These are phyloP conservation scores for Macrobrachium nipponense DNA, from an alignment of 1,140 invertebrate species.

Conservation along the genomic window DNA sequence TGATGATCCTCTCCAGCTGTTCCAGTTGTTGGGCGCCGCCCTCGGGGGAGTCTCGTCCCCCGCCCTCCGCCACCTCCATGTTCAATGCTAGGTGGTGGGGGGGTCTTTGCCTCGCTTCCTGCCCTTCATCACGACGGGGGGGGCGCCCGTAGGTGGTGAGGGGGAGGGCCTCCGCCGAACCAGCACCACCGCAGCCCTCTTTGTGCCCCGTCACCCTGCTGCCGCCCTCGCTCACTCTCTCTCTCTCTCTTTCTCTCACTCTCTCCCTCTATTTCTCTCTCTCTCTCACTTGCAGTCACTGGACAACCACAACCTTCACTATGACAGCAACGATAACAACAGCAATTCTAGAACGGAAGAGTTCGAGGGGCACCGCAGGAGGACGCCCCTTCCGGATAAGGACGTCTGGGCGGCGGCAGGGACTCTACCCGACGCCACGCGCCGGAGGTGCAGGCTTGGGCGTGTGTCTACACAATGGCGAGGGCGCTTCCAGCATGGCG, in stretches of 20 bases:
- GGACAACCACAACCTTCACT: not conserved
- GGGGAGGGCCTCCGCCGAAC: not conserved
- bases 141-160: too few species aligned
- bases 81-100: slow-evolving; percentile 12
- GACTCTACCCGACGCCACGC: slow-evolving; percentile 41
- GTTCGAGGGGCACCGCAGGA: not conserved
- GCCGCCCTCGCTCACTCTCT: slow-evolving; percentile 6
- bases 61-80: slow-evolving; percentile 22
- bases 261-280: not conserved
- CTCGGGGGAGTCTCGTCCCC: slow-evolving; percentile 29
- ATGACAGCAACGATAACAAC: too few species aligned
- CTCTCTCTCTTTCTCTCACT: slow-evolving; percentile 4
- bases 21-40: slow-evolving; percentile 44
- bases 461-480: slow-evolving; percentile 33
- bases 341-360: not conserved
- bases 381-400: slow-evolving; percentile 1
- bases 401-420: not conserved
- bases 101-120: slow-evolving; percentile 9
- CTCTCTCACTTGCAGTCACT: not conserved
- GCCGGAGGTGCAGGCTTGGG: slow-evolving; percentile 35
- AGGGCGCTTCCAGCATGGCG: slow-evolving; percentile 39
- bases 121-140: slow-evolving; percentile 30
- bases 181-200: slow-evolving; percentile 19
- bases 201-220: slow-evolving; percentile 25
- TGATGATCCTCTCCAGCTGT: slow-evolving; percentile 54